A percentile compares a stretch with the other conserved stretches of the same genome.
Conservation (phyloP, 2,113 vertebrate genomes). For the Brachionichthys hirsutus region DNA sequence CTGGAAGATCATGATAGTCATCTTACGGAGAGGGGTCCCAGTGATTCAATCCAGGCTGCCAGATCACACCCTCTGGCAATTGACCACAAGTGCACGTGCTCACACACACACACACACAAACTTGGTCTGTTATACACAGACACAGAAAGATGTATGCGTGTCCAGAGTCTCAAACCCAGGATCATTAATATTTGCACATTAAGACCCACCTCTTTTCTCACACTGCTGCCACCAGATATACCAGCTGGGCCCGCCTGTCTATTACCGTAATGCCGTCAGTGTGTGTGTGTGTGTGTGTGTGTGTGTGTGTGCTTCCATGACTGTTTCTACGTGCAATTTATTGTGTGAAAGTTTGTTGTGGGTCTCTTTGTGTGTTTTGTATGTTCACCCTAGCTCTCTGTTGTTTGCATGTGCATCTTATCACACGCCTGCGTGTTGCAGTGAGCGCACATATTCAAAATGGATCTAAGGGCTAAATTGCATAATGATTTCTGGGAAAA, state of each 20-base stretch:
- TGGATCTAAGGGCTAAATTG: conserved; percentile 79
- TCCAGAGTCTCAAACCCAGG: conserved; percentile 72
- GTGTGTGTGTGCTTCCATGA: conserved; percentile 25
- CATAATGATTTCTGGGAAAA: conserved; percentile 81
- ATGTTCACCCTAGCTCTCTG: conserved; percentile 39
- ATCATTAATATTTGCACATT: conserved; percentile 81
- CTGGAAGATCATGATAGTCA: conserved; percentile 76
- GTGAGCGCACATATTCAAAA: conserved; percentile 71
- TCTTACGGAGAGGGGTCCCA: conserved; percentile 73
- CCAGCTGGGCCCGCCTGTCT: conserved; percentile 76
- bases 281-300: conserved; percentile 36
- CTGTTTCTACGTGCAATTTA: conserved; percentile 31
- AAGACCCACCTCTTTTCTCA: conserved; percentile 76
- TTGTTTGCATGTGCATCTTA: conserved; percentile 41
- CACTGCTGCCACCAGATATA: conserved; percentile 75
- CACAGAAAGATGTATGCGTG: conserved; percentile 41
- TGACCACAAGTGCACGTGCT: conserved; percentile 51
- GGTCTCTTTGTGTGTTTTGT: conserved; percentile 18
- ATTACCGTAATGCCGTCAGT: conserved; percentile 71
- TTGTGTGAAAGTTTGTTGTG: conserved; percentile 15
- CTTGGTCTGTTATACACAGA: background rate
- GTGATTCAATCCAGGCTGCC: conserved; percentile 75
- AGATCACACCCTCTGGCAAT: conserved; percentile 71
- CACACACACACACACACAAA: conserved; percentile 13
- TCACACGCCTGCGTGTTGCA: conserved; percentile 42